Conservation (phyloP, 35 echinoderm and acorn worm genomes). For the Lytechinus pictus region DNA sequence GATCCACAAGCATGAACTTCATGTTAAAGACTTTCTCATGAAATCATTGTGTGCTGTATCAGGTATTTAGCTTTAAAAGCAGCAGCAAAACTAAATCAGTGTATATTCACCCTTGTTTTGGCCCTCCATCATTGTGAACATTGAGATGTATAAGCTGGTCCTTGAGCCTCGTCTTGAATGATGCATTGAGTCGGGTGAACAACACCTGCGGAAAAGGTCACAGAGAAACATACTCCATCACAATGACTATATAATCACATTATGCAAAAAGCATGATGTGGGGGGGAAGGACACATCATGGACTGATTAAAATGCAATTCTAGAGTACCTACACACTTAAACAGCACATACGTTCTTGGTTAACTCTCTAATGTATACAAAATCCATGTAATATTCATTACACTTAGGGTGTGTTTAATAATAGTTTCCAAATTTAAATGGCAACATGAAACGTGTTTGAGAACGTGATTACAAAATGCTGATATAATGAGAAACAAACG, state of each 20-base stretch:
- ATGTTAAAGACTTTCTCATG: no score
- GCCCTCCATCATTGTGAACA: slow-evolving; percentile 97
- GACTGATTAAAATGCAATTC: neutral
- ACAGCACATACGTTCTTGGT: neutral
- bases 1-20: no score
- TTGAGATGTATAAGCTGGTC: slow-evolving; percentile 80
- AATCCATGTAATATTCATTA: no score
- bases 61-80: no score
- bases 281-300: neutral
- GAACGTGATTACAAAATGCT: no score
- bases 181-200: slow-evolving; percentile 89
- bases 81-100: neutral
- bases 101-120: slow-evolving; percentile 88
- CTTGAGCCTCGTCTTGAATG: slow-evolving; percentile 90
- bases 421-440: no score
- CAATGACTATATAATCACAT: neutral
- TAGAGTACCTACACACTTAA: neutral
- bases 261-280: neutral
- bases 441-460: no score
- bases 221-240: neutral
- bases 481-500: no score
- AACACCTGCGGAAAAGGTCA: slow-evolving; percentile 70
- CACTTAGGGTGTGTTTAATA: no score
- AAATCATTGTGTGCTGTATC: no score
- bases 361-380: no score